A percentile compares a stretch with the other conserved stretches of the same genome.
Evolutionary conservation across 2,888 invertebrate species (phyloP).

Genomic region (Aleiodes alternator): DNA sequence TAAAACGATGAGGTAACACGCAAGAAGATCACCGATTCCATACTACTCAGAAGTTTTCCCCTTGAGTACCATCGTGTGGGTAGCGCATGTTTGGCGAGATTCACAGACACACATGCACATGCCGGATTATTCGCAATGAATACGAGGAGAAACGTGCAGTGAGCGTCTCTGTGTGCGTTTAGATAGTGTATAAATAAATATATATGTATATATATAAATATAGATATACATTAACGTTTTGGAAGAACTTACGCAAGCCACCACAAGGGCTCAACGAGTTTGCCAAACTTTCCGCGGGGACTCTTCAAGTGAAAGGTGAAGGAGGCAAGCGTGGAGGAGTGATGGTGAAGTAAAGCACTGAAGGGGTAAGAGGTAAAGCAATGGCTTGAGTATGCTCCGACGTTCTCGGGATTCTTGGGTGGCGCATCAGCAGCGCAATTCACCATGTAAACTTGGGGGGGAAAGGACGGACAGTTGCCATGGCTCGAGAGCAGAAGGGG

Average conservation of each 20-base stretch:
- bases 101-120: conserved; percentile 23
- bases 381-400: conserved; percentile 47
- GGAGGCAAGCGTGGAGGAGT: background rate
- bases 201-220: conserved; percentile 26
- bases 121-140: conserved; percentile 34
- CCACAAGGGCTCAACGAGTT: conserved; percentile 43
- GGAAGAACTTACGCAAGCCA: conserved; percentile 40
- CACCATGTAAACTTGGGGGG: conserved; percentile 50
- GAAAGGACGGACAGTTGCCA: conserved; percentile 54
- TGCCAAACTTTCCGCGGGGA: conserved; percentile 36
- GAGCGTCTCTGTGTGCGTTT: background rate
- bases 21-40: conserved; percentile 44
- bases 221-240: too few relatives aligned
- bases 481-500: background rate
- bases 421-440: conserved; percentile 38
- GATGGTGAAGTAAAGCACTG: conserved; percentile 3
- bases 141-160: background rate
- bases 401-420: conserved; percentile 45
- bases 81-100: conserved; percentile 40
- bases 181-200: conserved; percentile 1
- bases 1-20: conserved; percentile 20
- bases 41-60: conserved; percentile 36
- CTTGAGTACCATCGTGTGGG: conserved; percentile 36
- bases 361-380: conserved; percentile 9
- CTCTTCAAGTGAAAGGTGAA: conserved; percentile 31